Evolutionary conservation across 2,888 invertebrate species (phyloP).

Genomic region (Temnothorax rugatulus): DNA sequence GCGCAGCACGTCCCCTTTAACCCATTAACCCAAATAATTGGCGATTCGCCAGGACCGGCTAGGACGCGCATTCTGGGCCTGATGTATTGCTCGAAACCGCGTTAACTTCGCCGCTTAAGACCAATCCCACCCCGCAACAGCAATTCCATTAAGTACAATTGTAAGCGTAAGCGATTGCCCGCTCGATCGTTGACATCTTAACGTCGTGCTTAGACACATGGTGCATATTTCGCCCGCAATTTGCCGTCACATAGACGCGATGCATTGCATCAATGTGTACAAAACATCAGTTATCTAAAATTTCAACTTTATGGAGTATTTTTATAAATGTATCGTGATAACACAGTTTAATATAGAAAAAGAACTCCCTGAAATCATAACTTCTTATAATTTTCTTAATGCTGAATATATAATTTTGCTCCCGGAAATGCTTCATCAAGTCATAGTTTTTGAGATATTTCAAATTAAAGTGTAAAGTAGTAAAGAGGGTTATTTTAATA

Average conservation of each 20-base stretch:
- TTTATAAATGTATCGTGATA: neutral
- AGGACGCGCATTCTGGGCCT: constrained; percentile 39
- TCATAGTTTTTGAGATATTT: neutral
- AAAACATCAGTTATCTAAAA: neutral
- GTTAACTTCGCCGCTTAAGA: constrained; percentile 48
- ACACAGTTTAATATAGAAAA: too few relatives aligned
- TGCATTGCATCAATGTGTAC: neutral
- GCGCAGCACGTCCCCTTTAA: constrained; percentile 44
- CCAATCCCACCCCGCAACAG: constrained; percentile 44
- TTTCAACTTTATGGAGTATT: neutral
- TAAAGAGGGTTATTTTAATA: constrained; percentile 19
- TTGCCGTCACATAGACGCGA: neutral
- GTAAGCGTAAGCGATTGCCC: constrained; percentile 46
- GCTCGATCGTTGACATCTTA: constrained; percentile 50
- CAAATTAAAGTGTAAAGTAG: constrained; percentile 10
- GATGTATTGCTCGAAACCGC: constrained; percentile 47
- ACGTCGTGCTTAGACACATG: constrained; percentile 9
- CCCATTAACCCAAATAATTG: constrained; percentile 52
- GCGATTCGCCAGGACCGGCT: constrained; percentile 39
- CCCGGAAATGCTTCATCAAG: neutral
- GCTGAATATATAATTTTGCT: neutral
- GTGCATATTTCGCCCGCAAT: constrained; percentile 15
- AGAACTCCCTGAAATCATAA: neutral
- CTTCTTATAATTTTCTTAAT: neutral
- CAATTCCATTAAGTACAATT: constrained; percentile 47